Base-by-base conservation (phyloP, 2,888 invertebrate species). In the Rhorus exstirpatorius region DNA sequence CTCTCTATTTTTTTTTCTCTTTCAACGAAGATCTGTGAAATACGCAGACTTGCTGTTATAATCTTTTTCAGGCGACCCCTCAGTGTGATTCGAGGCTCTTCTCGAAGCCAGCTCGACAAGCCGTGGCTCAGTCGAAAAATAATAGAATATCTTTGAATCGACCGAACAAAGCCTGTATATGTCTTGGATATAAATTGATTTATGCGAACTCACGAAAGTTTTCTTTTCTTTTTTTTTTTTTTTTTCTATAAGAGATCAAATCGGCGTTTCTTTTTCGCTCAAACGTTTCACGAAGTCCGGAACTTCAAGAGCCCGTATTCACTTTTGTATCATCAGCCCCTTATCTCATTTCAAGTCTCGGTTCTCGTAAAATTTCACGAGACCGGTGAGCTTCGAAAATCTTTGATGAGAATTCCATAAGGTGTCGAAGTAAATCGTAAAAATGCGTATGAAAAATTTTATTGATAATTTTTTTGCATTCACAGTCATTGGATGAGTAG, bases 201-300 rank as follows among this genome's bases (percentile, higher is more conserved):
- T 85, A 86, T 86, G 86, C 82, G 68, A 86, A 63, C 58, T 85
- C 85, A 86, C 82, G 86, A 44, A 79, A 41, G 41, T 58, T 72
- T 72, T 49, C 46, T 58, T 24, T 35, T 46, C 26, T 51, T 38
- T 44, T 31, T 19, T 53, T 68, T 31, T 4, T 35, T 10, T 31
- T 4, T 19, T 19, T 68, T 21, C 19, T 19, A 31, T 31, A 38
- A n/a, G 53, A 26, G 72, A 70, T 63, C 41, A 44, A 58, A 79
- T 79, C 55, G 70, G 55, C 49, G 38, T 10, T 14, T 21, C n/a
- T 12, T 14, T 19, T 38, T 35, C 60, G 17, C 19, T 14, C 12
- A 19, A 19, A 38, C 10, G 24, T 60, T 35, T 35, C 44, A 38
- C 60, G 10, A 46, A 60, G 41, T 65, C 21, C 58, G 65, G 46